Percentiles rank a stretch among this genome's conserved stretches.
Evolutionary conservation across 1,140 invertebrate genomes (phyloP).

Genomic region (Heterodera schachtii): DNA sequence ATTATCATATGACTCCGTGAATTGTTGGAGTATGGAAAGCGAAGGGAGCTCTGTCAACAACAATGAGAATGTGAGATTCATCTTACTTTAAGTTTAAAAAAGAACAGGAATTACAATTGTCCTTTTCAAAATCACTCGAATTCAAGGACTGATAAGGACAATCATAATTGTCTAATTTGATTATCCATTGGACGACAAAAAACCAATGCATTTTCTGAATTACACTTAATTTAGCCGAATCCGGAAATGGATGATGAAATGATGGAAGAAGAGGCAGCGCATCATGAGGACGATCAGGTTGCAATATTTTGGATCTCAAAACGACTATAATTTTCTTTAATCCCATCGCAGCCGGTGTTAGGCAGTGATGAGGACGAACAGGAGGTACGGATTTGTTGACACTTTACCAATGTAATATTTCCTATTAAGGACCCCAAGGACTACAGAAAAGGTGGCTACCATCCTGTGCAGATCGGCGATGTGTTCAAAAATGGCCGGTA

Average conservation of each 20-base stretch:
- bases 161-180: too few relatives aligned
- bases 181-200: too few relatives aligned
- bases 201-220: too few relatives aligned
- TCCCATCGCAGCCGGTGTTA: not conserved
- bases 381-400: not conserved
- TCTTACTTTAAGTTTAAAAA: too few relatives aligned
- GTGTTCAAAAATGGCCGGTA: constrained; percentile 49
- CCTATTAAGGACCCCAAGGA: constrained; percentile 37
- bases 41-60: not conserved
- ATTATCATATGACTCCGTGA: not conserved
- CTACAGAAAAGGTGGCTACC: constrained; percentile 49
- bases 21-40: not conserved
- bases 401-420: constrained; percentile 26
- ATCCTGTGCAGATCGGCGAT: constrained; percentile 53
- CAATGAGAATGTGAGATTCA: not conserved
- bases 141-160: too few relatives aligned
- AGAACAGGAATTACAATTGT: too few relatives aligned
- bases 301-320: not conserved
- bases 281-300: constrained; percentile 8
- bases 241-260: constrained; percentile 7
- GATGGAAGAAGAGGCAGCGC: constrained; percentile 18
- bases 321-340: not conserved
- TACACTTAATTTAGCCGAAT: too few relatives aligned
- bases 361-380: constrained; percentile 46
- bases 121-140: too few relatives aligned